phyloP scores from a whole-genome alignment of 2,888 invertebrate genomes.

The Malacosoma neustria region DNA sequence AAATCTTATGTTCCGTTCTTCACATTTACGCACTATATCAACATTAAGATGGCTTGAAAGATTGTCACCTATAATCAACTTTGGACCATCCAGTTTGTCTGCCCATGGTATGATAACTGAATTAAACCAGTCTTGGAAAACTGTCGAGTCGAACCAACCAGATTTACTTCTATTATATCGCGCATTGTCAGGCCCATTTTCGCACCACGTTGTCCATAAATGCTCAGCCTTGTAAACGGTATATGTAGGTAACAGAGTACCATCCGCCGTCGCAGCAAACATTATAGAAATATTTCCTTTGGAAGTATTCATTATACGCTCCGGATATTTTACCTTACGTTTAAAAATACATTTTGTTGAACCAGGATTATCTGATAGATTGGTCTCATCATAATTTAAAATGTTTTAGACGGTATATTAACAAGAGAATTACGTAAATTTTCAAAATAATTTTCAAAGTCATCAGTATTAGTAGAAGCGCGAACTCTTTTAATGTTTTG shows the following conservation, averaged over 20 bases:
- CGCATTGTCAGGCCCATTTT: constrained; percentile 10
- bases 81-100: too few species aligned
- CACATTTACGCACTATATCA: constrained; percentile 5
- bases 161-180: constrained; percentile 14
- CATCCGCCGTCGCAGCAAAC: constrained; percentile 13
- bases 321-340: constrained; percentile 14
- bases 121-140: constrained; percentile 13
- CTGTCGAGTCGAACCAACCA: constrained; percentile 15
- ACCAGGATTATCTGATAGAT: constrained; percentile 13
- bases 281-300: constrained; percentile 15
- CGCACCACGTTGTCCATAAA: constrained; percentile 12
- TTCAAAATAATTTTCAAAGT: constrained; percentile 10
- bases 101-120: constrained; percentile 13
- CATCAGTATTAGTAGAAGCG: constrained; percentile 6
- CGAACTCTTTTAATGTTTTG: constrained; percentile 6
- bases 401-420: constrained; percentile 9
- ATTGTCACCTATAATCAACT: constrained; percentile 39
- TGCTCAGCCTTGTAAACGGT: constrained; percentile 14
- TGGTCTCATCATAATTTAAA: constrained; percentile 14
- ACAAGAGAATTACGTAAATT: constrained; percentile 8
- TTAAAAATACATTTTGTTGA: constrained; percentile 11
- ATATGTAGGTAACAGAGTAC: constrained; percentile 13
- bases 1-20: not conserved
- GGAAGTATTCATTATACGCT: constrained; percentile 11
- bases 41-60: constrained; percentile 9